These are phyloP conservation scores for Bilobella aurantiaca DNA, from an alignment of 1,140 invertebrate genomes.

Conservation along the genomic window DNA sequence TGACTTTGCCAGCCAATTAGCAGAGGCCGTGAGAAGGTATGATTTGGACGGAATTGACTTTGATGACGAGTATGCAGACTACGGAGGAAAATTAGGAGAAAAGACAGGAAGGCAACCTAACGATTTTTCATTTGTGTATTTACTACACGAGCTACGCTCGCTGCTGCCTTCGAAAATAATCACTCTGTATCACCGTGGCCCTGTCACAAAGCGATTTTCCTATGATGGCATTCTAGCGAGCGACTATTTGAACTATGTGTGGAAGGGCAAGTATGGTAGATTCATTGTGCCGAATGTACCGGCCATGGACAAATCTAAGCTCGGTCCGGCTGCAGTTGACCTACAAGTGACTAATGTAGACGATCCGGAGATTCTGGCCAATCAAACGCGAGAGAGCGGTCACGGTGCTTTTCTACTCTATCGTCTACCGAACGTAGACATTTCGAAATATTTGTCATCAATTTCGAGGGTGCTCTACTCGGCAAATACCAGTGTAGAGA, in stretches of 20 bases:
- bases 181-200: conserved; percentile 15
- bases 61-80: conserved; percentile 19
- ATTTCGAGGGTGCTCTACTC: conserved; percentile 3
- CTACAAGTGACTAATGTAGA: not conserved
- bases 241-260: conserved; percentile 16
- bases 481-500: too few species aligned
- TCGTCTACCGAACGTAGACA: conserved; percentile 5
- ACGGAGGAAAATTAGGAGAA: conserved; percentile 14
- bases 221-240: not conserved
- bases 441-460: not conserved
- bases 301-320: not conserved
- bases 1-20: conserved; percentile 16
- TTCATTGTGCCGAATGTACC: conserved; percentile 11
- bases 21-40: not conserved
- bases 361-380: not conserved
- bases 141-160: conserved; percentile 6
- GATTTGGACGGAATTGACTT: conserved; percentile 20
- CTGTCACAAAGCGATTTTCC: not conserved
- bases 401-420: conserved; percentile 15
- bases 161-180: conserved; percentile 15
- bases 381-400: conserved; percentile 2
- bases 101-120: conserved; percentile 11
- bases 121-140: conserved; percentile 7
- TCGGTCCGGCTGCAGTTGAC: conserved; percentile 9
- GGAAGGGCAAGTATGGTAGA: conserved; percentile 12